Evolutionary conservation across 2,113 vertebrate species (phyloP), one percentile per base, ranked within the genome.

Genomic region (Ciconia boyciana): DNA sequence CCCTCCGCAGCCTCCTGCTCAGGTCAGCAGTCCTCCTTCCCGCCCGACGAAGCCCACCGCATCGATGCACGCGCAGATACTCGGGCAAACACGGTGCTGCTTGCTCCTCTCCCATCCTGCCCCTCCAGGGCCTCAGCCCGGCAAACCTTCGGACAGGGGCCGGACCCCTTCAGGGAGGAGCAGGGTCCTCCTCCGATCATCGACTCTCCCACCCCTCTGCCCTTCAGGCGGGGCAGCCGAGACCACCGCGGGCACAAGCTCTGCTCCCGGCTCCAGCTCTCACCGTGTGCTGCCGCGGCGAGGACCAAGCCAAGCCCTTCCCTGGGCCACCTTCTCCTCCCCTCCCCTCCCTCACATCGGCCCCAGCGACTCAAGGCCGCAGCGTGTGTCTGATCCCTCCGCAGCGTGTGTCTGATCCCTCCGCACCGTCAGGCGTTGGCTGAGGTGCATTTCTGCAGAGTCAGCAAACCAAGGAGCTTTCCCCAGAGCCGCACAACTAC

Each of bases 401-500:
- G 14, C 29, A 16, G 26, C 69, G 46, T 26, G 60, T 26, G 86
- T 18, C 65, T 15, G 34, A 52, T 14, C 74, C 43, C 0, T 20
- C n/a, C 5, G 14, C 29, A 16, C 24, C 5, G 0, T 16, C 44
- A 10, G 7, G 2, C 0, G 0, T 6, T 2, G 29, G 60, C 8
- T n/a, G n/a, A n/a, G n/a, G 46, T 8, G 25, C 5, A 1, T 5
- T 72, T 20, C 64, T 87, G 89, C 49, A 21, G 43, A 72, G 22
- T 31, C 86, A 77, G 82, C 72, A 34, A 54, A 55, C 8, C 19
- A 3, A 31, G 65, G 39, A 77, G 74, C 68, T 61, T 28, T 49
- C 39, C 52, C 44, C 81, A 62, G 20, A 76, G 91, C 46, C 9
- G 2, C 15, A 11, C 31, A 43, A 29, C 52, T 1, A 29, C 0